Conservation (phyloP, 2,113 vertebrate genomes). For the Cranoglanis bouderius region DNA sequence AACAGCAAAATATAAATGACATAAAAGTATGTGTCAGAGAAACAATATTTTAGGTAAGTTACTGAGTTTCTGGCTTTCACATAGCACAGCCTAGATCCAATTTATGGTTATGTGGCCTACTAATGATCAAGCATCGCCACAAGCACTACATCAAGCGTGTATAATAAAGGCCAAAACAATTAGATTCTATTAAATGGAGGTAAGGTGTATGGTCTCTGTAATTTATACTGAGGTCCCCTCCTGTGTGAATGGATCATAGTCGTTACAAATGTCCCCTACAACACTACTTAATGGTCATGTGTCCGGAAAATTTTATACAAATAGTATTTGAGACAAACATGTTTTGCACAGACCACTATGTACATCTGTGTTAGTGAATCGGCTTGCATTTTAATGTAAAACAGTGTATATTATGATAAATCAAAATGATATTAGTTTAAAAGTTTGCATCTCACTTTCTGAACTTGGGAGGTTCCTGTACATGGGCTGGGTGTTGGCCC, state of each 20-base stretch:
- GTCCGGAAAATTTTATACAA: neutral
- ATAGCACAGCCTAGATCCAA: neutral
- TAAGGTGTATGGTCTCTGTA: neutral
- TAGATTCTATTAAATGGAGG: neutral
- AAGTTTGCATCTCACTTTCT: constrained; percentile 1
- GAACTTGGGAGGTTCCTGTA: neutral
- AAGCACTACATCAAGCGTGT: neutral
- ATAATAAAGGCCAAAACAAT: neutral
- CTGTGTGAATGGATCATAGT: neutral
- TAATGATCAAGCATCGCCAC: neutral
- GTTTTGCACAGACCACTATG: neutral
- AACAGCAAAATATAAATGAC: too few species aligned
- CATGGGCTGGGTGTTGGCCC: neutral
- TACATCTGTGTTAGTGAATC: neutral
- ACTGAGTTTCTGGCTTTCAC: neutral
- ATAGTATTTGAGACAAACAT: neutral
- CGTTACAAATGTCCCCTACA: neutral
- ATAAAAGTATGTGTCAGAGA: neutral
- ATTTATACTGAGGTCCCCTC: neutral
- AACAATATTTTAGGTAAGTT: neutral
- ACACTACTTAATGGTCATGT: neutral
- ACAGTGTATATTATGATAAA: neutral
- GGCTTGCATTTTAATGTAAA: neutral
- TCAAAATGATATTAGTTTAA: neutral
- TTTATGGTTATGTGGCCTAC: neutral